phyloP scores from a whole-genome alignment of 2,113 vertebrate species.

The Planiliza haematocheilus region DNA sequence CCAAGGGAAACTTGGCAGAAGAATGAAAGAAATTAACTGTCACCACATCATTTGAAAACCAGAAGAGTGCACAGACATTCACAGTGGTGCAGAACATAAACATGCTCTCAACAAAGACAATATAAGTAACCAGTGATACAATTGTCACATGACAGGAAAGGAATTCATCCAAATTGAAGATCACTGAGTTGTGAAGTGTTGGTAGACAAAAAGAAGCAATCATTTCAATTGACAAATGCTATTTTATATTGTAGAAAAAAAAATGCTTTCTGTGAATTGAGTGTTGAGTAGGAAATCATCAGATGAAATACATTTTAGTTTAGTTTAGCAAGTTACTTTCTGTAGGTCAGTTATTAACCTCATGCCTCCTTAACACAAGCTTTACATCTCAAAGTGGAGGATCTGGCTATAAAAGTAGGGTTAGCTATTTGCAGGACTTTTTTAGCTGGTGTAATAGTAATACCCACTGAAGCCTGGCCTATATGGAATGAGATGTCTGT shows the following conservation, averaged over 20 bases:
- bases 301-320: not conserved
- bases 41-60: constrained; percentile 59
- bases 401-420: constrained; percentile 71
- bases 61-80: constrained; percentile 37
- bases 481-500: constrained; percentile 83
- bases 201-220: not conserved
- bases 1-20: constrained; percentile 53
- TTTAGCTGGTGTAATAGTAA: constrained; percentile 81
- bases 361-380: constrained; percentile 40
- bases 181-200: constrained; percentile 41
- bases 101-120: too few relatives aligned
- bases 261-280: too few relatives aligned
- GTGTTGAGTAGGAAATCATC: not conserved
- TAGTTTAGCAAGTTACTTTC: constrained; percentile 9
- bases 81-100: constrained; percentile 40
- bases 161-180: too few relatives aligned
- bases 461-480: constrained; percentile 76
- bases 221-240: not conserved
- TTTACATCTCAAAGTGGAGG: constrained; percentile 70
- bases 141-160: too few relatives aligned
- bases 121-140: too few relatives aligned
- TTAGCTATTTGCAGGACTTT: constrained; percentile 77
- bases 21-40: constrained; percentile 59
- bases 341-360: constrained; percentile 50
- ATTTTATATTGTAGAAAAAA: too few relatives aligned